Conservation (phyloP, 1,140 invertebrate genomes). For the Drosophila ohnishii region DNA sequence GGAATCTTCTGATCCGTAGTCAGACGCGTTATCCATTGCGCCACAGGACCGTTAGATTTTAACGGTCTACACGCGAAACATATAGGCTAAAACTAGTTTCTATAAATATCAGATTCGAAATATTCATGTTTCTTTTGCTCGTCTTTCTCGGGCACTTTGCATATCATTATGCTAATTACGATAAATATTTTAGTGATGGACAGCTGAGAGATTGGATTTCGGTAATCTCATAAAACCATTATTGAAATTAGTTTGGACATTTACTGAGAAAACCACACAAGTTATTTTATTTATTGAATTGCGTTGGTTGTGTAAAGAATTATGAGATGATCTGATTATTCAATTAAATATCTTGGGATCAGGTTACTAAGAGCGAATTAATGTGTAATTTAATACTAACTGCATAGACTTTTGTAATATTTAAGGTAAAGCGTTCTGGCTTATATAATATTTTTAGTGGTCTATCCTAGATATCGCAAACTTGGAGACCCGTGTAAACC, state of each 20-base stretch:
- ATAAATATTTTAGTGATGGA: conserved; percentile 24
- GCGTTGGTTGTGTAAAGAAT: background rate
- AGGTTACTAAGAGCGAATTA: background rate
- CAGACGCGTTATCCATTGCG: conserved; percentile 89
- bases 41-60: conserved; percentile 84
- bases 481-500: conserved; percentile 57
- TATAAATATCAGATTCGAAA: conserved; percentile 8
- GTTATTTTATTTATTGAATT: conserved; percentile 25
- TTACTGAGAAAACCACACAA: conserved; percentile 5
- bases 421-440: background rate
- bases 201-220: conserved; percentile 41
- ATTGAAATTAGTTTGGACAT: conserved; percentile 23
- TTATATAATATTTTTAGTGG: background rate
- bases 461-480: conserved; percentile 5
- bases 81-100: conserved; percentile 2
- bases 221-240: conserved; percentile 31
- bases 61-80: background rate
- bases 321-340: conserved; percentile 22
- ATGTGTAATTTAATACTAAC: background rate
- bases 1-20: conserved; percentile 89
- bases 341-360: conserved; percentile 8
- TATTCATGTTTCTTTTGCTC: conserved; percentile 13
- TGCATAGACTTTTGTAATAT: background rate
- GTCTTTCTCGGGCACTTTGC: conserved; percentile 23
- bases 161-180: conserved; percentile 41